Percentiles rank a stretch among this genome's conserved stretches.
Evolutionary conservation across 2,888 invertebrate genomes (phyloP).

Genomic region (Schizaphis graminum): DNA sequence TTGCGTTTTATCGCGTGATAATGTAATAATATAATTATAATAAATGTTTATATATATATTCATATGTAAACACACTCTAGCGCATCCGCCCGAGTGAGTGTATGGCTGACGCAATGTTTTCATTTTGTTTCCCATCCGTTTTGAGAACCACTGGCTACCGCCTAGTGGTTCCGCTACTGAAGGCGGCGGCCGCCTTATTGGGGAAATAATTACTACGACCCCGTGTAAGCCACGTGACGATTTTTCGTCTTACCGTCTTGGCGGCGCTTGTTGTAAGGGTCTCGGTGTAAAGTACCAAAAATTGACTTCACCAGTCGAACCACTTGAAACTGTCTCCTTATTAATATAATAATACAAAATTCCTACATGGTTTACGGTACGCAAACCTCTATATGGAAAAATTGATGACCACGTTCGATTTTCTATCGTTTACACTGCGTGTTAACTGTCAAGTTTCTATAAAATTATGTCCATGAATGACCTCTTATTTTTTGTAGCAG

Average conservation of each 20-base stretch:
- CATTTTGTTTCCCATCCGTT: not conserved
- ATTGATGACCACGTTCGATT: not conserved
- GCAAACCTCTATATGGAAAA: not conserved
- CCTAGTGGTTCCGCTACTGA: not conserved
- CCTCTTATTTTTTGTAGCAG: not conserved
- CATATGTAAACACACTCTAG: not conserved
- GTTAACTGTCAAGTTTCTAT: slow-evolving; percentile 36
- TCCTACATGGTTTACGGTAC: not conserved
- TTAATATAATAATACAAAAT: not conserved
- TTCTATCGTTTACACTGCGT: not conserved
- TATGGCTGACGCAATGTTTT: slow-evolving; percentile 44
- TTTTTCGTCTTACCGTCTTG: not conserved
- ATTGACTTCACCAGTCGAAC: not conserved
- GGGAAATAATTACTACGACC: not conserved
- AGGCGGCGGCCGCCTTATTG: not conserved
- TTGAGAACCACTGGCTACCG: slow-evolving; percentile 38
- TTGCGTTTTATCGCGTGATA: not conserved
- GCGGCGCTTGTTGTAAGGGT: not conserved
- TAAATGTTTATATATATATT: too few relatives aligned
- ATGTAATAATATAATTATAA: not conserved
- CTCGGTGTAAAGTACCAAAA: not conserved
- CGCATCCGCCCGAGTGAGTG: not conserved
- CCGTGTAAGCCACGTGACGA: slow-evolving; percentile 14
- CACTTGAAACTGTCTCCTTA: slow-evolving; percentile 14
- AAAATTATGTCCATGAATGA: slow-evolving; percentile 21